A percentile compares a stretch with the other conserved stretches of the same genome.
Evolutionary conservation across 1,140 invertebrate species (phyloP).

Genomic region (Pectinophora gossypiella): DNA sequence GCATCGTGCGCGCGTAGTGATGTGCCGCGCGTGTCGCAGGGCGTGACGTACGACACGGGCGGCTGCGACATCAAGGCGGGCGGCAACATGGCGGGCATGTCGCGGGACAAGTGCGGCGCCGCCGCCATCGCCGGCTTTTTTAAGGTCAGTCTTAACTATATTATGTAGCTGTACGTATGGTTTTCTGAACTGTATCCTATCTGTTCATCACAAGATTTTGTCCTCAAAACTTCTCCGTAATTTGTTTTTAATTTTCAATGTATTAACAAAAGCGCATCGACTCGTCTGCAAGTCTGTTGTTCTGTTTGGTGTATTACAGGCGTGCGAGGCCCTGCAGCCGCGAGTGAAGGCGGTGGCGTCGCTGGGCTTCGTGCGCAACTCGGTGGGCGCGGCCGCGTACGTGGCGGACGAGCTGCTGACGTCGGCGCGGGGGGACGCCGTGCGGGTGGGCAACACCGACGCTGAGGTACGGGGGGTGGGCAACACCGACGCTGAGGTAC

Average conservation of each 20-base stretch:
- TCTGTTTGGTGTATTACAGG: too few relatives aligned
- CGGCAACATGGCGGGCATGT: slow-evolving; percentile 95
- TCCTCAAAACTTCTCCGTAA: too few relatives aligned
- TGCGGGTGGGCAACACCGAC: slow-evolving; percentile 95
- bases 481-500: too few relatives aligned
- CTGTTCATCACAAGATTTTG: too few relatives aligned
- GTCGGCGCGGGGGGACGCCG: slow-evolving; percentile 87
- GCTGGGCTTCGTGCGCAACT: slow-evolving; percentile 93
- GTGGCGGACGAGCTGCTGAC: slow-evolving; percentile 94
- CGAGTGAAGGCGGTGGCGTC: slow-evolving; percentile 89
- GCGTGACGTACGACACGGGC: slow-evolving; percentile 96
- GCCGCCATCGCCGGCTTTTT: slow-evolving; percentile 96
- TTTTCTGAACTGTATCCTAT: too few relatives aligned
- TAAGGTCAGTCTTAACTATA: slow-evolving; percentile 77
- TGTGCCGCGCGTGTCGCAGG: too few relatives aligned
- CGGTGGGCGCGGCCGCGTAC: slow-evolving; percentile 92
- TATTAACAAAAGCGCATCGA: slow-evolving; percentile 81
- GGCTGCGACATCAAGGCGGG: slow-evolving; percentile 92
- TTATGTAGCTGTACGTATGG: too few relatives aligned
- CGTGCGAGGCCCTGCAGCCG: background rate
- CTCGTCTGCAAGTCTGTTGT: too few relatives aligned
- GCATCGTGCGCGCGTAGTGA: too few relatives aligned
- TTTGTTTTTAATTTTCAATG: too few relatives aligned
- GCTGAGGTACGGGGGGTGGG: too few relatives aligned
- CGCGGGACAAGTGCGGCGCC: slow-evolving; percentile 96